Conservation (phyloP, 2,113 vertebrate species). For the Baryphthengus martii region DNA sequence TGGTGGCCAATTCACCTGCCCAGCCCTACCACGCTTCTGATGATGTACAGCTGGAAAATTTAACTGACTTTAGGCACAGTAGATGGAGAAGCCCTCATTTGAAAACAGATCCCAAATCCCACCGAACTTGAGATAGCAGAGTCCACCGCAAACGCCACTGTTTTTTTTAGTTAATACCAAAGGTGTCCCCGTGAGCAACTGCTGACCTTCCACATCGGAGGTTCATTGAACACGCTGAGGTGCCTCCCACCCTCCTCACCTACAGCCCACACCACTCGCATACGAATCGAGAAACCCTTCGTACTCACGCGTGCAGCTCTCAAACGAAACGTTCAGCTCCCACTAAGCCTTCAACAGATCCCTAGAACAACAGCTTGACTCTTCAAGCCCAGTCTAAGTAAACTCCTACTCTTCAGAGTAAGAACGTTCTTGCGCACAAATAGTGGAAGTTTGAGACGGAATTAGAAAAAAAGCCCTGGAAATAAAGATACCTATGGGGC, state of each 20-base stretch:
- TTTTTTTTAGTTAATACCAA: not conserved
- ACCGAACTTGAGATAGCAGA: not conserved
- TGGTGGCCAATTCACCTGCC: not conserved
- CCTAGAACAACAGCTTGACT: not conserved
- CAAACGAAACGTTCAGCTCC: not conserved
- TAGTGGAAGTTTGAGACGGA: not conserved
- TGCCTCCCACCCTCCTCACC: rapidly evolving
- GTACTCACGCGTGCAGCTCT: not conserved
- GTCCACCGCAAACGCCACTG: not conserved
- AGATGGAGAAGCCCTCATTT: not conserved
- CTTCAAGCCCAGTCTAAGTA: not conserved
- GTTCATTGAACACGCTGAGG: not conserved
- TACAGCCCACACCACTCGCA: not conserved
- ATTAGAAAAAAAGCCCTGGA: constrained; percentile 32
- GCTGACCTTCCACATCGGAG: not conserved
- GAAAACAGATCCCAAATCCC: not conserved
- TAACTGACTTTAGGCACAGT: not conserved
- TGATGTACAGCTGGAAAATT: not conserved
- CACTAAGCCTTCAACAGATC: not conserved
- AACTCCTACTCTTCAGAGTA: not conserved
- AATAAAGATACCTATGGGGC: not conserved
- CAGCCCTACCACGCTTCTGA: not conserved
- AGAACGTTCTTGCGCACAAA: not conserved
- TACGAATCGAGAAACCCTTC: not conserved
- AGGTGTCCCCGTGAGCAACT: not conserved